Evolutionary conservation across 2,113 vertebrate genomes (phyloP), one percentile per base, ranked within the genome.

Genomic region (Neofelis nebulosa): DNA sequence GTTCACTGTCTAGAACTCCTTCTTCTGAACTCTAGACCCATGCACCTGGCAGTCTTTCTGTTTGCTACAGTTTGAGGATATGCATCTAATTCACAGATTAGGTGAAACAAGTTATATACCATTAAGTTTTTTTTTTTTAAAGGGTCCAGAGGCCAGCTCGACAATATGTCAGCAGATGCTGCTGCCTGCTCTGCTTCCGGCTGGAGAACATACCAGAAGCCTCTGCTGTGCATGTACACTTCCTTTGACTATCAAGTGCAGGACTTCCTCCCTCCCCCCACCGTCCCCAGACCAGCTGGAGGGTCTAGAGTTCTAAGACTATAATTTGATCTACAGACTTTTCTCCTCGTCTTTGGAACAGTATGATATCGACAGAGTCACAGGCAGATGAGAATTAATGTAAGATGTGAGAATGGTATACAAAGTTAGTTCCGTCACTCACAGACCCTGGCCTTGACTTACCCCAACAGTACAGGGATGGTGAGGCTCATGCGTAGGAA

Each of bases 221-320:
- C n/a, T 27, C 31, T 41, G 63, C 25, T 4, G n/a, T 0, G 0
- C 31, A 11, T 29, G 0, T 23, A 5, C 6, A 19, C 2, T 10
- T 82, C 5, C 68, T 31, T 2, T 78, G 74, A 71, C 45, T 36
- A n/a, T 38, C 36, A 71, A 23, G 79, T 7, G 3, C 9, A 18
- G n/a, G 79, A 13, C 3, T 7, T 29, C 11, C 52, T 9, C 45
- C 45, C 45, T 45, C 45, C 45, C 7, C 45, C 7, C 45, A 45
- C 45, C 45, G 45, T 45, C 4, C 86, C 33, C 7, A 38, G 12
- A 18, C 14, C 15, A 8, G 68, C 36, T 36, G 25, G 57, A 79
- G 31, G 78, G 33, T 41, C 66, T 63, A 21, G 31, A 29, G 76
- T 74, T 87, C 89, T 61, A 38, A 45, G 50, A 45, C 9, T 10